Conservation (phyloP, 2,888 invertebrate genomes). For the Hirtodrosophila duncani region DNA sequence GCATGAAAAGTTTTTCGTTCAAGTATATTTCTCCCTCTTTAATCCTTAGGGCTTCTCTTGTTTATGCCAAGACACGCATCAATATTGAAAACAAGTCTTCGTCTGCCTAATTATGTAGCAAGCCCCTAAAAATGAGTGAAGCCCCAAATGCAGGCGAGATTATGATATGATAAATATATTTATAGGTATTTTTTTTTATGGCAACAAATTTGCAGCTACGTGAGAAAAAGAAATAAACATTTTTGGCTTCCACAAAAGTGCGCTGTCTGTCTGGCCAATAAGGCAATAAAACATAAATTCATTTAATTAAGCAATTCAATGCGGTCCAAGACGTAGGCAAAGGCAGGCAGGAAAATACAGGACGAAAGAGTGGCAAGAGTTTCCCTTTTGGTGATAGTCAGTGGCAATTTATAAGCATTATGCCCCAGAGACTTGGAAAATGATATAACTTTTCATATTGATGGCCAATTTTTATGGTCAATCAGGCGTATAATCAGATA, state of each 20-base stretch:
- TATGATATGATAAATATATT: conserved; percentile 15
- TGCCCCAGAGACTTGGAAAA: conserved; percentile 55
- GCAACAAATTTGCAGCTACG: conserved; percentile 41
- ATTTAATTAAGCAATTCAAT: conserved; percentile 68
- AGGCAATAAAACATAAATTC: conserved; percentile 60
- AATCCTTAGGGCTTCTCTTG: background rate
- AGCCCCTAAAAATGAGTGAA: conserved; percentile 16
- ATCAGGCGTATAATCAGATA: conserved; percentile 65
- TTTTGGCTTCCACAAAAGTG: conserved; percentile 19
- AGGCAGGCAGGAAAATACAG: conserved; percentile 48
- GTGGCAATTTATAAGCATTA: conserved; percentile 55
- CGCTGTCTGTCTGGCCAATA: conserved; percentile 39
- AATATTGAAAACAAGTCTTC: no score
- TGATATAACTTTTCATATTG: conserved; percentile 60
- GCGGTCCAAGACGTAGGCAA: conserved; percentile 33
- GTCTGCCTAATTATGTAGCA: no score
- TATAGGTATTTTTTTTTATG: conserved; percentile 34
- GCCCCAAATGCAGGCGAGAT: background rate
- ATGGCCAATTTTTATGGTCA: conserved; percentile 56
- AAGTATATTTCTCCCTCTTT: no score
- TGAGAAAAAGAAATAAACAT: conserved; percentile 55
- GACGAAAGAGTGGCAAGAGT: conserved; percentile 23
- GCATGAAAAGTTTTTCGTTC: no score
- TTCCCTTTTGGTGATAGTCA: conserved; percentile 46
- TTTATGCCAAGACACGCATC: conserved; percentile 33